Conservation (phyloP, 2,888 invertebrate genomes). For the Xestia ashworthii region DNA sequence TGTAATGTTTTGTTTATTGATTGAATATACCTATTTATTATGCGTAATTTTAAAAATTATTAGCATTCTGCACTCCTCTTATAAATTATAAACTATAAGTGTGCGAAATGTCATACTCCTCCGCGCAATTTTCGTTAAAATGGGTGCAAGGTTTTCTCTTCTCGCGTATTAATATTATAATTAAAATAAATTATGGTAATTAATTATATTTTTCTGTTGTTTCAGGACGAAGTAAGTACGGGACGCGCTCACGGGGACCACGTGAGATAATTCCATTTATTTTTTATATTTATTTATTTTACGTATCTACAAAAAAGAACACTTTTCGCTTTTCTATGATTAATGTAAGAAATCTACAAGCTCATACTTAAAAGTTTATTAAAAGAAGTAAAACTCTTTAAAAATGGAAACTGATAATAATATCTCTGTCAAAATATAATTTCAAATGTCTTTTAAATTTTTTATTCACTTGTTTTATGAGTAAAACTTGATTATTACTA, state of each 20-base stretch:
- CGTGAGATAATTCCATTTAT: constrained; percentile 85
- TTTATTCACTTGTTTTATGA: not conserved
- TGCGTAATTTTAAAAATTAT: too few species aligned
- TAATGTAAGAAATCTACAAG: not conserved
- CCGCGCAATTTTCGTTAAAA: too few species aligned
- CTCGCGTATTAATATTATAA: too few species aligned
- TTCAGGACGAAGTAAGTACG: constrained; percentile 91
- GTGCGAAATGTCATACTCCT: too few species aligned
- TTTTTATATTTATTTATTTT: constrained; percentile 59
- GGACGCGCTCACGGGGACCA: constrained; percentile 82
- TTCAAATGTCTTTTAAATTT: not conserved
- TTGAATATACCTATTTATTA: too few species aligned
- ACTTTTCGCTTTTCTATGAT: not conserved
- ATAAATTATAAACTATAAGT: too few species aligned
- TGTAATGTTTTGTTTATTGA: too few species aligned
- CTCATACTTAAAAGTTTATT: too few species aligned
- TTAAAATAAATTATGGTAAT: constrained; percentile 2
- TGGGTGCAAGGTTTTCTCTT: too few species aligned
- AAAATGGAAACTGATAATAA: too few species aligned
- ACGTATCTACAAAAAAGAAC: not conserved
- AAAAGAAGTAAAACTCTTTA: not conserved
- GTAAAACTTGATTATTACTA: too few species aligned
- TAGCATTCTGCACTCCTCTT: too few species aligned
- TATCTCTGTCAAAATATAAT: constrained; percentile 3
- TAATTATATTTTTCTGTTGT: constrained; percentile 81